These are phyloP conservation scores for Girardia tigrina DNA, from an alignment of 2,888 invertebrate species.

Conservation along the genomic window DNA sequence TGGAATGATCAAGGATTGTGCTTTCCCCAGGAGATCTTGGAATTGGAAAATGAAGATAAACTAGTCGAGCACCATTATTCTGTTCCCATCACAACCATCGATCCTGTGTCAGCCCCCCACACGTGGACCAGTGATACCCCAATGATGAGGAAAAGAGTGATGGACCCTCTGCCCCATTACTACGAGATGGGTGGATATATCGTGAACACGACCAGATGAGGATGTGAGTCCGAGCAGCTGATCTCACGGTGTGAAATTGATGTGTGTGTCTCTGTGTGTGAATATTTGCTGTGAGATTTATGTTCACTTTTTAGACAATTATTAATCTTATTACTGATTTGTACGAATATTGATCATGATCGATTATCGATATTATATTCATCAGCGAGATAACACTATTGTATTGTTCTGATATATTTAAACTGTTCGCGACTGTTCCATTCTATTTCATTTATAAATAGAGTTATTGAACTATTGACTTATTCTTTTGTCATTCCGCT, in stretches of 20 bases:
- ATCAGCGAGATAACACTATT: background rate
- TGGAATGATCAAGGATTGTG: background rate
- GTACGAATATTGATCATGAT: background rate
- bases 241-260: background rate
- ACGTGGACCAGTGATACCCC: background rate
- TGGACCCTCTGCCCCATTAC: background rate
- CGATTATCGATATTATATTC: background rate
- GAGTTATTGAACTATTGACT: no score
- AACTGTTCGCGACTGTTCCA: background rate
- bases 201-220: background rate
- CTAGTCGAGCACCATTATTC: background rate
- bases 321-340: background rate
- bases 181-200: slow-evolving; percentile 5
- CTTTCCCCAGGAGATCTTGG: background rate
- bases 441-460: slow-evolving; percentile 13
- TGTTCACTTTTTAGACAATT: no score
- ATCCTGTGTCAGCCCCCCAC: background rate
- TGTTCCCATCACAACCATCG: background rate
- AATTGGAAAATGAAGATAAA: slow-evolving; percentile 5
- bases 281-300: no score
- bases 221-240: background rate
- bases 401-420: background rate
- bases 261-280: background rate
- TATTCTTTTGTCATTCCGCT: no score
- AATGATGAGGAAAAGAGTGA: slow-evolving; percentile 16